A percentile compares a stretch with the other conserved stretches of the same genome.
These are phyloP conservation scores for Ardeotis arabs DNA, from an alignment of 2,113 vertebrate genomes.

Conservation along the genomic window DNA sequence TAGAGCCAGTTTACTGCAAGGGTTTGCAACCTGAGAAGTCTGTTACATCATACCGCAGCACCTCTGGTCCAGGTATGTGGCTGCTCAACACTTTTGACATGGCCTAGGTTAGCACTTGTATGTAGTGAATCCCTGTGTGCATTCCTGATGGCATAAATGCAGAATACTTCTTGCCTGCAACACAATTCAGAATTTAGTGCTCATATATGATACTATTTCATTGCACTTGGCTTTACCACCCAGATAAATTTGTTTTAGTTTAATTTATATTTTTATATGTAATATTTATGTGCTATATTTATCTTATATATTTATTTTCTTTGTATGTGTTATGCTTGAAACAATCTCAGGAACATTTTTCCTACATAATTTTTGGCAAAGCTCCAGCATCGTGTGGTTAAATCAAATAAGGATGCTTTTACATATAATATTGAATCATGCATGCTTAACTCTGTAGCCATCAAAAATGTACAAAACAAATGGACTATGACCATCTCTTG, in stretches of 20 bases:
- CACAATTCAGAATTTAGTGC: neutral
- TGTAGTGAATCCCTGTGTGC: neutral
- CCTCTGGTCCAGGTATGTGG: neutral
- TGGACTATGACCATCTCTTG: neutral
- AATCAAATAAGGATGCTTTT: neutral
- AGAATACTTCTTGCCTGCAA: neutral
- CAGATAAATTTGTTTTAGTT: neutral
- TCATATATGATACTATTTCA: neutral
- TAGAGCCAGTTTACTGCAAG: neutral
- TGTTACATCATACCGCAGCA: neutral
- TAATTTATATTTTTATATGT: neutral
- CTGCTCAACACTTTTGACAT: neutral
- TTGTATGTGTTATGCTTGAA: neutral
- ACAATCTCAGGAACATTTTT: neutral
- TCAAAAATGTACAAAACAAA: slow-evolving; percentile 21
- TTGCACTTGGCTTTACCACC: neutral
- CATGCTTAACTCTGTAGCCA: neutral
- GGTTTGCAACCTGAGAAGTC: neutral
- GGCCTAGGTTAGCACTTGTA: neutral
- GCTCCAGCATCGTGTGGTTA: neutral
- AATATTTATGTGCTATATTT: neutral
- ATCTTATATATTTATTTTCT: neutral
- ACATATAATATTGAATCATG: neutral
- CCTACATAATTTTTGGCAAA: neutral
- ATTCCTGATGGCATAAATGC: neutral